Evolutionary conservation across 2,888 invertebrate genomes (phyloP).

Genomic region (Acanthoscelides obtectus): DNA sequence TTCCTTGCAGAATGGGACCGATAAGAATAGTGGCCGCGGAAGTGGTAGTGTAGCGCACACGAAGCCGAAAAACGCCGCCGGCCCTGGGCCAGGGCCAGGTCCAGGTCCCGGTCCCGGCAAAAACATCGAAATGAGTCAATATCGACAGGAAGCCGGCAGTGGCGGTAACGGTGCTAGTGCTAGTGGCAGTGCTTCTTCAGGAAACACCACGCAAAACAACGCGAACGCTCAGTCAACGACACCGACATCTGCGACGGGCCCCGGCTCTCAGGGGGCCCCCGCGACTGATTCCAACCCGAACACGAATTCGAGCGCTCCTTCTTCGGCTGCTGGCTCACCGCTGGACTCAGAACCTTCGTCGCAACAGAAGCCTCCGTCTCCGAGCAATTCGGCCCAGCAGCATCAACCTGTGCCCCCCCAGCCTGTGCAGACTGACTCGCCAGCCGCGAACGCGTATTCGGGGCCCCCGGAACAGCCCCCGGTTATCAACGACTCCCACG

Average conservation of each 20-base stretch:
- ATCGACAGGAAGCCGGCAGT: slow-evolving; percentile 61
- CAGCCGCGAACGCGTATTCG: background rate
- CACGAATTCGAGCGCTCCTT: slow-evolving; percentile 28
- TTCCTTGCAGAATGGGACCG: slow-evolving; percentile 72
- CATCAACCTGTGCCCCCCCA: slow-evolving; percentile 12
- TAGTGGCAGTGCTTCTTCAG: slow-evolving; percentile 37
- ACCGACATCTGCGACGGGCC: slow-evolving; percentile 28
- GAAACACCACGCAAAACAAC: slow-evolving; percentile 20
- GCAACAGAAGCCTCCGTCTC: slow-evolving; percentile 11
- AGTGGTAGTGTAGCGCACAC: slow-evolving; percentile 54
- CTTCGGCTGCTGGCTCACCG: slow-evolving; percentile 46
- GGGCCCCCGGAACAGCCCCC: slow-evolving; percentile 30
- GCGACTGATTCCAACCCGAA: slow-evolving; percentile 44
- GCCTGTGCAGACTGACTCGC: slow-evolving; percentile 1
- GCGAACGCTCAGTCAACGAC: slow-evolving; percentile 7
- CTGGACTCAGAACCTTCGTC: slow-evolving; percentile 17
- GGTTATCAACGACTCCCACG: slow-evolving; percentile 26
- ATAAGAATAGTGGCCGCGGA: slow-evolving; percentile 65
- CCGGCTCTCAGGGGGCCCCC: slow-evolving; percentile 26
- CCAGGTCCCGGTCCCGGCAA: slow-evolving; percentile 39
- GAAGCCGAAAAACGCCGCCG: slow-evolving; percentile 59
- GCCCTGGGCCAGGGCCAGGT: background rate
- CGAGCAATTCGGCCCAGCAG: background rate
- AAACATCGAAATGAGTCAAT: slow-evolving; percentile 61
- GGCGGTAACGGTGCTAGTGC: slow-evolving; percentile 32